Evolutionary conservation across 2,113 vertebrate genomes (phyloP).

Genomic region (Entelurus aequoreus): DNA sequence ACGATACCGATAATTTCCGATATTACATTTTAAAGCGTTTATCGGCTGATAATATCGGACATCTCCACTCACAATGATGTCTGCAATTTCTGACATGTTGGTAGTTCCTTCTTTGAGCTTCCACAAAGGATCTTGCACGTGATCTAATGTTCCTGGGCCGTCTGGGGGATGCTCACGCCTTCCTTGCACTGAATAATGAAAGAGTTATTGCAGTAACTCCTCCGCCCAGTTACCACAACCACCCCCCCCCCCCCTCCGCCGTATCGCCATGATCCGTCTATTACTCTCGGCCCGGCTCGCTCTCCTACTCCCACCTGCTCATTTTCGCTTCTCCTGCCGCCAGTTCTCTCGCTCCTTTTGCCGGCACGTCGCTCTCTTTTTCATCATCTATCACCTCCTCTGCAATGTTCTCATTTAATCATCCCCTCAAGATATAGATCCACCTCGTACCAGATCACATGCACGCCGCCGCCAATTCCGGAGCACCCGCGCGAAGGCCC

Average conservation of each 20-base stretch:
- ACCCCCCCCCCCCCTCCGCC: constrained; percentile 12
- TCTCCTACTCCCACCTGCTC: constrained; percentile 61
- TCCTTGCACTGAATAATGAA: constrained; percentile 53
- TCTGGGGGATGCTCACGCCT: constrained; percentile 52
- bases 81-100: neutral
- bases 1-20: no score
- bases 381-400: constrained; percentile 72
- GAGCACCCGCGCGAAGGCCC: constrained; percentile 37
- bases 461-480: constrained; percentile 52
- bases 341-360: constrained; percentile 56
- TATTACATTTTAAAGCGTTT: no score
- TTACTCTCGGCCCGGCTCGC: constrained; percentile 41
- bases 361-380: constrained; percentile 56
- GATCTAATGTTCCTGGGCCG: constrained; percentile 2
- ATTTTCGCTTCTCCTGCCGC: constrained; percentile 60
- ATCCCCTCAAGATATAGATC: constrained; percentile 74
- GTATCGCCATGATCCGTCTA: constrained; percentile 37
- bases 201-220: constrained; percentile 49
- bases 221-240: constrained; percentile 31
- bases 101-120: constrained; percentile 1
- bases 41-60: no score
- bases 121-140: constrained; percentile 5
- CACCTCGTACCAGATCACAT: constrained; percentile 62
- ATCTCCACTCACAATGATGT: no score
- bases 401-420: constrained; percentile 77